Percentiles rank a stretch among this genome's conserved stretches.
These are phyloP conservation scores for Pollenia griseotomentosa DNA, from an alignment of 2,888 invertebrate genomes.

Conservation along the genomic window DNA sequence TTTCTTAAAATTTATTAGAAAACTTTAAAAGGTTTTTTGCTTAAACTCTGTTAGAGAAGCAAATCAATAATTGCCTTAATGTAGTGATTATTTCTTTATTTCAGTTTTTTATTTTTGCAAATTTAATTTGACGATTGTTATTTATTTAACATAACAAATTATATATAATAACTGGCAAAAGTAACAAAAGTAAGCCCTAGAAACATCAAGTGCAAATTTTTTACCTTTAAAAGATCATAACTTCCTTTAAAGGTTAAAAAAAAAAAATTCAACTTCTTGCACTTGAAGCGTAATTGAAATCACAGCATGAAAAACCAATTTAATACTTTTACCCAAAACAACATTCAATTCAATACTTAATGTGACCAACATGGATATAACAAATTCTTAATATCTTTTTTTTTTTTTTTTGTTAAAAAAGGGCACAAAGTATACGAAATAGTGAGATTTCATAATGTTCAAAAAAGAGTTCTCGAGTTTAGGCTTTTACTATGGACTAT, in stretches of 20 bases:
- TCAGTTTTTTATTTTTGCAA: neutral
- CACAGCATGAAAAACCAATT: slow-evolving; percentile 56
- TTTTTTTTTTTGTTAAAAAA: neutral
- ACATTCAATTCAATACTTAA: neutral
- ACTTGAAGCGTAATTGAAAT: slow-evolving; percentile 61
- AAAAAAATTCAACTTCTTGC: slow-evolving; percentile 31
- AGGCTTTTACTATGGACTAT: too few relatives aligned
- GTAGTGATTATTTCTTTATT: neutral
- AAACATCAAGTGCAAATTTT: too few relatives aligned
- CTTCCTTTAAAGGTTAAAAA: neutral
- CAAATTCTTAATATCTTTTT: too few relatives aligned
- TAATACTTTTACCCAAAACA: neutral
- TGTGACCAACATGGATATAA: neutral
- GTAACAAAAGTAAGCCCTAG: neutral
- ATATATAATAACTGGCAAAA: neutral
- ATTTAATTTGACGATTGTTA: neutral
- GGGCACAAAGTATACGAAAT: too few relatives aligned
- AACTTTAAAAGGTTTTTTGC: neutral
- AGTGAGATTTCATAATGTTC: too few relatives aligned
- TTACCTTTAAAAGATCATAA: too few relatives aligned
- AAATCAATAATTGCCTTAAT: neutral
- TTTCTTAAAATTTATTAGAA: slow-evolving; percentile 6
- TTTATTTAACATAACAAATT: neutral
- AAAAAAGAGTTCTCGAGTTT: too few relatives aligned
- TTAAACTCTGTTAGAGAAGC: too few relatives aligned